Evolutionary conservation across 1,140 invertebrate genomes (phyloP).

Genomic region (Drosophila lacertosa): DNA sequence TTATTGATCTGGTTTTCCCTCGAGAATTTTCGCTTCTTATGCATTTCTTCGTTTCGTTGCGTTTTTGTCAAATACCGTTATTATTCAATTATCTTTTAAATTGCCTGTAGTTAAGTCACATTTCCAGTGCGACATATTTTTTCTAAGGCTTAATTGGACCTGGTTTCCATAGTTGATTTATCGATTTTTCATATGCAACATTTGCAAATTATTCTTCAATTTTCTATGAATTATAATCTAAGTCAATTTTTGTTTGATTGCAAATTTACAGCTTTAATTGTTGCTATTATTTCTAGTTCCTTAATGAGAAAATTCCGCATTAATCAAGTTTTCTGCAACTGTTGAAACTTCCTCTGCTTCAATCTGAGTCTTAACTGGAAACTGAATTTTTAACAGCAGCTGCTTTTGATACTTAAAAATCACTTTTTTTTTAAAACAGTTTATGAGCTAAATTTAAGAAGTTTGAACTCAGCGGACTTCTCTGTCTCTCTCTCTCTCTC

Average conservation of each 20-base stretch:
- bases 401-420: not conserved
- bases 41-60: not conserved
- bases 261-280: too few species aligned
- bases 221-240: too few species aligned
- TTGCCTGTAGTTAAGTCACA: not conserved
- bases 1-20: too few species aligned
- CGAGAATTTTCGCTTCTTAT: too few species aligned
- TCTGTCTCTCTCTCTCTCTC: not conserved
- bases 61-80: not conserved
- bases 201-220: too few species aligned
- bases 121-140: too few species aligned
- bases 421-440: not conserved
- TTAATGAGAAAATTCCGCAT: not conserved
- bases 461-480: not conserved
- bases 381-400: not conserved
- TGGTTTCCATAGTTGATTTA: too few species aligned
- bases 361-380: not conserved
- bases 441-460: not conserved
- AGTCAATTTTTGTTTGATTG: too few species aligned
- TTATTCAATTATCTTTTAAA: constrained; percentile 5
- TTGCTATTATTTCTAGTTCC: too few species aligned
- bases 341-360: not conserved
- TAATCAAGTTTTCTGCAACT: not conserved
- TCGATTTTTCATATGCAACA: too few species aligned
- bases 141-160: too few species aligned